Base-by-base conservation (phyloP, 1,140 invertebrate species). In the Oscheius sp. region DNA sequence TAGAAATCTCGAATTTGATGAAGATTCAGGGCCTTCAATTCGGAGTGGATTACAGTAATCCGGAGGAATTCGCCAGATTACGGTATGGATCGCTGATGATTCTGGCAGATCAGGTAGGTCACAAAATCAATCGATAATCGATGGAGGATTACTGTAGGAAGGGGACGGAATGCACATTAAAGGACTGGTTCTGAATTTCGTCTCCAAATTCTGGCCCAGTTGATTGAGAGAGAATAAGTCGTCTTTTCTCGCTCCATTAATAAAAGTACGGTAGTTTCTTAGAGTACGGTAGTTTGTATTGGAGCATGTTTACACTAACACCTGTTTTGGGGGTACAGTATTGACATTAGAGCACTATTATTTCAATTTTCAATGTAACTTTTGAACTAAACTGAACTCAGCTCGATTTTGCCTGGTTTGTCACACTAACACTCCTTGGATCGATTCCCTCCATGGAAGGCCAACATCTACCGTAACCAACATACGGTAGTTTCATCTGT, bases 121-220 rank as follows among this genome's bases (percentile, higher is more conserved):
- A 10, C 23, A n/a, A n/a, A n/a, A n/a, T n/a, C n/a, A n/a, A 7
- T 59, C 23, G 7, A 7, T 7, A 7, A 7, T 59, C 55, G 7
- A 35, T 10, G 20, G 20, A 59, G 20, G 23, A 18, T 59, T 59
- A 20, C 7, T 18, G 7, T 20, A 59, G 65, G 79, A 88, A 82
- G 86, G 91, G 87, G 96, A 99, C 83, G 95, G 95, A 34, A 97
- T 95, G 0, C 96, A 99, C 84, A 99, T 99, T 74, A 98, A 98
- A 88, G 96, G 94, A 35, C 86, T 99, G 0, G 88, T 99, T 13
- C 97, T 99, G 61, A 99, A 99, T 87, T 98, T 98, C 79, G 91
- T 99, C 74, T 95, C 98, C 86, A 91, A 95, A 83, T 95, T 95
- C 85, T 97, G 95, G 94, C 95, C 95, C 91, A 91, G 67, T 85